Conservation (phyloP, 2,113 vertebrate genomes). For the Gambusia affinis region DNA sequence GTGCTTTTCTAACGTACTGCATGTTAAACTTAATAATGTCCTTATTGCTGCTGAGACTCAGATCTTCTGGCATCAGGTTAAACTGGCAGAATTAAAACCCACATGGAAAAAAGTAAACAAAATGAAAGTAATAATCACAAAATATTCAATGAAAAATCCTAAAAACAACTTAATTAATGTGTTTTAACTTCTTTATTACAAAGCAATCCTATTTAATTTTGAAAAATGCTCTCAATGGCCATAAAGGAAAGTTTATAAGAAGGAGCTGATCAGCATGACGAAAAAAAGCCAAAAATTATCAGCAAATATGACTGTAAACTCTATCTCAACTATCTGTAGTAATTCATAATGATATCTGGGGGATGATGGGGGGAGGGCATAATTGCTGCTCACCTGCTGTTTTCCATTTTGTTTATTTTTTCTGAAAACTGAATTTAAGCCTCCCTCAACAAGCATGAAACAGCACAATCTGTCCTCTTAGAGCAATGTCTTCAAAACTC, state of each 20-base stretch:
- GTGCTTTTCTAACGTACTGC: too few relatives aligned
- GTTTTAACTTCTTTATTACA: too few relatives aligned
- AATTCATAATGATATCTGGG: not conserved
- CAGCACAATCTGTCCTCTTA: not conserved
- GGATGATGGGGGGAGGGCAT: too few relatives aligned
- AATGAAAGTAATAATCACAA: not conserved
- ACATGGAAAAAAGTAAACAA: too few relatives aligned
- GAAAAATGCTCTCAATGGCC: not conserved
- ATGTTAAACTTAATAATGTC: too few relatives aligned
- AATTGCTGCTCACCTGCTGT: not conserved
- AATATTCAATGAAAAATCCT: not conserved
- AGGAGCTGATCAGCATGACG: not conserved
- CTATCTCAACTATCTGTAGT: not conserved
- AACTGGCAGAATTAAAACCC: too few relatives aligned
- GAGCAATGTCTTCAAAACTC: not conserved
- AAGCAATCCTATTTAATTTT: not conserved
- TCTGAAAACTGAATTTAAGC: not conserved
- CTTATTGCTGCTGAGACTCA: too few relatives aligned
- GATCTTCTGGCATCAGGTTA: too few relatives aligned
- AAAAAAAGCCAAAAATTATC: not conserved
- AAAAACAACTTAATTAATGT: too few relatives aligned
- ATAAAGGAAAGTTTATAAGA: not conserved
- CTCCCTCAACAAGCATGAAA: not conserved
- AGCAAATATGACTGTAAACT: not conserved
- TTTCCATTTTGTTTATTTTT: not conserved